Evolutionary conservation across 1,140 invertebrate species (phyloP).

Genomic region (Helicorthomorpha holstii): DNA sequence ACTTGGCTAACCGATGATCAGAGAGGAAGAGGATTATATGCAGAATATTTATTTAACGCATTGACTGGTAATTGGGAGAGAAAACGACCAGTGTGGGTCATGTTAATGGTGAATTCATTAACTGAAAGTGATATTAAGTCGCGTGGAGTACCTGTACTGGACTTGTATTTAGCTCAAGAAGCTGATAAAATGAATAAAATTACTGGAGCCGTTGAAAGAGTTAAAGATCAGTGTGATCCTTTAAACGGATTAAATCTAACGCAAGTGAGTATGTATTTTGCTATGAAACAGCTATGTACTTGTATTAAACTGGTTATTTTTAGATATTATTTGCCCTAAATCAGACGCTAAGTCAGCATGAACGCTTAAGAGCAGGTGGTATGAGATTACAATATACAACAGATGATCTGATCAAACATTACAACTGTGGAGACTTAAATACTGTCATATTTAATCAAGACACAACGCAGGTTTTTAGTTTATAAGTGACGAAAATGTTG

Average conservation of each 20-base stretch:
- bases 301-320: conserved; percentile 11
- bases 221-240: conserved; percentile 37
- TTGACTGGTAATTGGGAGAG: conserved; percentile 36
- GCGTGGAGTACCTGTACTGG: conserved; percentile 34
- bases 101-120: conserved; percentile 37
- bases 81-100: conserved; percentile 37
- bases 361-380: conserved; percentile 22
- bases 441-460: conserved; percentile 33
- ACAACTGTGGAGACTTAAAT: conserved; percentile 37
- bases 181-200: conserved; percentile 30
- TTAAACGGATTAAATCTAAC: conserved; percentile 35
- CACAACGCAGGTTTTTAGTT: conserved; percentile 23
- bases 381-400: conserved; percentile 22
- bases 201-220: conserved; percentile 34
- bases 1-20: conserved; percentile 33
- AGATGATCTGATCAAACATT: conserved; percentile 34
- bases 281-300: too few species aligned
- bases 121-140: conserved; percentile 34
- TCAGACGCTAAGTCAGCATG: conserved; percentile 34
- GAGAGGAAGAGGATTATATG: conserved; percentile 29
- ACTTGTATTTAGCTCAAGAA: conserved; percentile 35
- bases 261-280: conserved; percentile 25
- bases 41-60: conserved; percentile 33
- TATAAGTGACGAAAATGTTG: too few species aligned
- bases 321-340: conserved; percentile 38